Base-by-base conservation (phyloP, 2,888 invertebrate genomes). In the Tetranychus truncatus region DNA sequence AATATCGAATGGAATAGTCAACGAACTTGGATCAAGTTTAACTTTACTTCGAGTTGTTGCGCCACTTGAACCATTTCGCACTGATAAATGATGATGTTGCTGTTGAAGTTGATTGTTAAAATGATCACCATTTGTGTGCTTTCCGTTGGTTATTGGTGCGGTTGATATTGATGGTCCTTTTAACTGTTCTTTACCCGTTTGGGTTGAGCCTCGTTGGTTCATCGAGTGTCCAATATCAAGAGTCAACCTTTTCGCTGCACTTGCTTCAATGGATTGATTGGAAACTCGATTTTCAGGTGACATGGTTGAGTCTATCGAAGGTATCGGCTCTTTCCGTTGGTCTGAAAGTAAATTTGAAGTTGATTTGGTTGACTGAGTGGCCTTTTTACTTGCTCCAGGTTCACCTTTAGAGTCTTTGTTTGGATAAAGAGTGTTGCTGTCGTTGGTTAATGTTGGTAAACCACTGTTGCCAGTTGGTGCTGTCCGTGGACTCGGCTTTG, bases 1-100 rank as follows among this genome's bases (percentile, higher is more conserved):
- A n/a, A 73, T 67, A 20, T 72, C 73, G n/a, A 75, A 73, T 66
- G 75, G 75, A 73, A 75, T 72, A 4, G 75, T 73, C 66, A 75
- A 21, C 9, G 69, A 21, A 21, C 69, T 44, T 66, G 73, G 73
- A 34, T 11, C 66, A 9, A 66, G 18, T 21, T 45, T n/a, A 67
- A 44, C 46, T 46, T 69, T 75, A 18, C 55, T 7, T 55, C n/a
- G 21, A 69, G 9, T n/a, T 2, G 9, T n/a, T 2, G n/a, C 11
- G 15, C 69, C 69, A 18, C 34, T n/a, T 9, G 69, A 24, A 24
- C 24, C 45, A 72, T 55, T 55, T 55, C 55, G 9, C 55, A 55
- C 9, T 55, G 55, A 15, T 55, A 55, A 15, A 15, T 55, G 55
- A 1, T 55, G 55, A 7, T 55, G 55, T 15, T 34, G 34, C 5